These are phyloP conservation scores for Margaritifera margaritifera DNA, from an alignment of 2,888 invertebrate species.

Conservation along the genomic window DNA sequence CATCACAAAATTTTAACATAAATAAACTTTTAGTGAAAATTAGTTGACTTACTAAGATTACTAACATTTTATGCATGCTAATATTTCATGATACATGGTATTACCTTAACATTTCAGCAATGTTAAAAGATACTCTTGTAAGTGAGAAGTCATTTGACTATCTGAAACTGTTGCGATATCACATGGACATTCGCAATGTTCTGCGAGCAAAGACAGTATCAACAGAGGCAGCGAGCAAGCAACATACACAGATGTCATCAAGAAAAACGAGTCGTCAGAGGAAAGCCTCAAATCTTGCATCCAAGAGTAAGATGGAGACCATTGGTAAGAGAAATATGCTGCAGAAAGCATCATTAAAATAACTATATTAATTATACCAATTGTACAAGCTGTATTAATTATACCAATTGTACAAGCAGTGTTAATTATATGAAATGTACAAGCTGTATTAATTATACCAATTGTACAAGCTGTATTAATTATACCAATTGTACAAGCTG, in stretches of 20 bases:
- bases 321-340: conserved; percentile 23
- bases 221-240: conserved; percentile 13
- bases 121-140: conserved; percentile 42
- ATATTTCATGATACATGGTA: background rate
- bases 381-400: too few species aligned
- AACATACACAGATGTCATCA: conserved; percentile 11
- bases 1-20: too few species aligned
- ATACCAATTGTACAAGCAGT: too few species aligned
- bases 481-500: too few species aligned
- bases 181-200: conserved; percentile 67
- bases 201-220: conserved; percentile 65
- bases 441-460: too few species aligned
- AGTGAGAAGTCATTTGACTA: conserved; percentile 63
- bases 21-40: background rate
- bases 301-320: conserved; percentile 34
- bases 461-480: too few species aligned
- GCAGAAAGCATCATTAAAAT: background rate
- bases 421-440: too few species aligned
- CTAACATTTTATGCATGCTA: background rate
- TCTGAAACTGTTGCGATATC: conserved; percentile 63
- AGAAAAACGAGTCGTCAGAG: conserved; percentile 21
- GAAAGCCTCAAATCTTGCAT: conserved; percentile 17
- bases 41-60: background rate
- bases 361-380: too few species aligned
- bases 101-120: conserved; percentile 46